These are phyloP conservation scores for Phrixothrix hirtus DNA, from an alignment of 2,888 invertebrate genomes.

Conservation along the genomic window DNA sequence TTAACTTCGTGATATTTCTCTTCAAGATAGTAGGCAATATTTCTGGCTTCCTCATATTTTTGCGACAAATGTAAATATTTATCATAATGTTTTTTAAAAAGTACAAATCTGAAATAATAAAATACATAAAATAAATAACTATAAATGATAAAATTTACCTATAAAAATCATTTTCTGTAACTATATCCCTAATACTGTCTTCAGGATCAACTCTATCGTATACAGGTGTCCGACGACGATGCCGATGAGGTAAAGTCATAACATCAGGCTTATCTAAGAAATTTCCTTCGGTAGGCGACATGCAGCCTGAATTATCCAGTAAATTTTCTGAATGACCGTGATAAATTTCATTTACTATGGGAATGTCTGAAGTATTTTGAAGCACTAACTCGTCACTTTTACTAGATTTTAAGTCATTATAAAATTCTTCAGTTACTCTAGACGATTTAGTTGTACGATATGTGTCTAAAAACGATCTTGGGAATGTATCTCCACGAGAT, in stretches of 20 bases:
- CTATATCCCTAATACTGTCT: constrained; percentile 65
- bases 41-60: constrained; percentile 65
- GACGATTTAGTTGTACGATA: constrained; percentile 48
- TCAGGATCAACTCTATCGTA: constrained; percentile 65
- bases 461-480: constrained; percentile 54
- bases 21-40: constrained; percentile 65
- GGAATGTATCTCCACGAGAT: constrained; percentile 56
- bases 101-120: constrained; percentile 60
- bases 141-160: constrained; percentile 51
- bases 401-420: constrained; percentile 58
- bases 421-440: constrained; percentile 50
- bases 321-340: constrained; percentile 57
- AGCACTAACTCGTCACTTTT: constrained; percentile 60
- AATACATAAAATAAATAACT: not conserved
- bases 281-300: constrained; percentile 48
- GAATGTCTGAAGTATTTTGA: constrained; percentile 55
- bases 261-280: constrained; percentile 50
- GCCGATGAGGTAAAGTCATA: constrained; percentile 37
- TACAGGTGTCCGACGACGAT: constrained; percentile 51
- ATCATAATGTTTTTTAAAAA: constrained; percentile 67
- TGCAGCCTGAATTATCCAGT: constrained; percentile 48
- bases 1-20: constrained; percentile 69
- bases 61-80: constrained; percentile 65
- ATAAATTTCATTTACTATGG: constrained; percentile 54
- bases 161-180: constrained; percentile 66